phyloP scores from a whole-genome alignment of 2,113 vertebrate genomes.

The Tympanuchus pallidicinctus region DNA sequence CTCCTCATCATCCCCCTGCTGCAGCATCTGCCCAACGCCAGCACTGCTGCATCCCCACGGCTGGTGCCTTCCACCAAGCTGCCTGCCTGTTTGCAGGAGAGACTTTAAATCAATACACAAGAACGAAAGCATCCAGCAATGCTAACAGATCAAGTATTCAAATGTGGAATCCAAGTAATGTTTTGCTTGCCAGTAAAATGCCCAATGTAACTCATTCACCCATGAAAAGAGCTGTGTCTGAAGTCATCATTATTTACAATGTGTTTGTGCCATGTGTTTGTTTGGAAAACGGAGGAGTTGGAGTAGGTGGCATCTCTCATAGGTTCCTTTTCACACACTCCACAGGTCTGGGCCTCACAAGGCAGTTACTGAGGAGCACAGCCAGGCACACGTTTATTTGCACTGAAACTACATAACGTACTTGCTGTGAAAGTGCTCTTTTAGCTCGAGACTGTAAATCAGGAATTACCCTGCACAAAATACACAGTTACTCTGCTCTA shows the following conservation, averaged over 20 bases:
- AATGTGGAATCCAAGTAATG: constrained; percentile 51
- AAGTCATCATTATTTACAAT: constrained; percentile 64
- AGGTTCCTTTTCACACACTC: constrained; percentile 38
- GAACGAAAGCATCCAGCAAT: constrained; percentile 49
- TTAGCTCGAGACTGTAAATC: constrained; percentile 43
- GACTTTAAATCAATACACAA: constrained; percentile 68
- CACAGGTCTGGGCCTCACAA: constrained; percentile 23
- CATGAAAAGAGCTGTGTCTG: constrained; percentile 63
- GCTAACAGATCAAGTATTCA: constrained; percentile 61
- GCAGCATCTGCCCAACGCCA: not conserved
- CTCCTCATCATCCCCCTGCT: not conserved
- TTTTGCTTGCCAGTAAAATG: constrained; percentile 51
- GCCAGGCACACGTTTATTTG: constrained; percentile 22
- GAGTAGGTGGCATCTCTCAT: constrained; percentile 59
- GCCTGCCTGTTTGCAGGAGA: constrained; percentile 51
- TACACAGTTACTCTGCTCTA: not conserved
- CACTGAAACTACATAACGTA: not conserved
- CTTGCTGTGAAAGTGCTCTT: constrained; percentile 37
- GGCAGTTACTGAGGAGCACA: constrained; percentile 29
- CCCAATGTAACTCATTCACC: constrained; percentile 57
- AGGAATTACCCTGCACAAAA: constrained; percentile 15
- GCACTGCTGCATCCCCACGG: not conserved
- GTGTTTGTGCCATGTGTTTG: constrained; percentile 56
- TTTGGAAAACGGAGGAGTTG: constrained; percentile 45
- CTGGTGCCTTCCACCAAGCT: constrained; percentile 12